Evolutionary conservation across 1,140 invertebrate genomes (phyloP), one percentile per base, ranked within the genome.

Genomic region (Drosophila takahashii): DNA sequence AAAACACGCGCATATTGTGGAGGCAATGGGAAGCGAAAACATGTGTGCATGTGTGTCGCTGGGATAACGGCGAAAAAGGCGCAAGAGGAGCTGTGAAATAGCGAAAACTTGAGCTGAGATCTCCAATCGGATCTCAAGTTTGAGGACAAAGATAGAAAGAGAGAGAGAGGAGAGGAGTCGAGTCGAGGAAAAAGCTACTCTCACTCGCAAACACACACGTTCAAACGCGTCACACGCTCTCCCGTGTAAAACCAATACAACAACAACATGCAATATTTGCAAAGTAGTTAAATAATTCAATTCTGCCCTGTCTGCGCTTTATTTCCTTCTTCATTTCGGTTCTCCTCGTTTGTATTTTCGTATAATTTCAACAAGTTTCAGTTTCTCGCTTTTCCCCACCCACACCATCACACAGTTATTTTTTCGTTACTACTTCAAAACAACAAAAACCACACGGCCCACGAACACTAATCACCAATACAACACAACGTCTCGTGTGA

Each of bases 221-320:
- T 53, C 42, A 59, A 39, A 41, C 52, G 37, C 59, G 9, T 11
- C 36, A 32, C 22, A 36, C 44, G 18, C 52, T 57, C 59, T 42
- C 34, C 29, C 48, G 48, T 70, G 64, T 70, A 48, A 56, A 45
- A 70, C 51, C 62, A 77, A 54, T 37, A 58, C 65, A 58, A 58
- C 58, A 81, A 79, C 81, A 84, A 79, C 84, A 86, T 87, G 83
- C 83, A 87, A 81, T 86, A 79, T 77, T 75, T 87, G 83, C 83
- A 89, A 79, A 87, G 84, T 87, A 87, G 83, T 87, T 87, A 89
- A 87, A 87, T 87, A 87, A 87, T 89, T 87, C 83, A 87, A 87
- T 89, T 87, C 83, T 87, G 83, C 83, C 83, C 83, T 87, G 83
- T 87, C 83, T 87, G 83, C 83, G 84, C 83, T 87, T 87, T 87